phyloP scores from a whole-genome alignment of 2,113 vertebrate species.

The Lota lota region DNA sequence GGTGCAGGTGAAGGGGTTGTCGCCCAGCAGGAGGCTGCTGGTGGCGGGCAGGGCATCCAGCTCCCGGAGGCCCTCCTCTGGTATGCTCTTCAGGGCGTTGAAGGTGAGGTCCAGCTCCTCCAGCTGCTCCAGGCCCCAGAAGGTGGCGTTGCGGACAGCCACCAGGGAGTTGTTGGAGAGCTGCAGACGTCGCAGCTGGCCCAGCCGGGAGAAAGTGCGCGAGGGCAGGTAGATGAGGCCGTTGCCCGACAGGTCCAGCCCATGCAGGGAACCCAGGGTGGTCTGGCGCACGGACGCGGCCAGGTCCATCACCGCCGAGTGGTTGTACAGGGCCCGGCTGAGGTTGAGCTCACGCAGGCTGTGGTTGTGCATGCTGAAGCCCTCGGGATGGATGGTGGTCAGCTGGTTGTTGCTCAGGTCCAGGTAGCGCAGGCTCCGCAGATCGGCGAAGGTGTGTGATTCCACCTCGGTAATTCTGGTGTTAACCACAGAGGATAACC shows the following conservation, averaged over 20 bases:
- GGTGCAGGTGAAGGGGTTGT: constrained; percentile 74
- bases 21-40: constrained; percentile 54
- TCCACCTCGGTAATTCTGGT: constrained; percentile 70
- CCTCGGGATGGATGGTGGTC: constrained; percentile 67
- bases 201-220: constrained; percentile 44
- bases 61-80: constrained; percentile 64
- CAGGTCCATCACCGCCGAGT: constrained; percentile 53
- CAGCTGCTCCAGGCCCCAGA: constrained; percentile 63
- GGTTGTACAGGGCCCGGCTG: constrained; percentile 75
- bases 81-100: constrained; percentile 70
- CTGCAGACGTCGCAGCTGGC: constrained; percentile 52
- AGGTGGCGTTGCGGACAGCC: constrained; percentile 68
- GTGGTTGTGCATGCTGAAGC: constrained; percentile 64
- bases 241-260: constrained; percentile 66
- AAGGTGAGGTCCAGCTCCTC: constrained; percentile 72
- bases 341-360: constrained; percentile 76
- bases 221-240: constrained; percentile 56
- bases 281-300: constrained; percentile 53
- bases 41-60: constrained; percentile 58
- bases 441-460: constrained; percentile 62
- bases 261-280: constrained; percentile 45
- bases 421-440: constrained; percentile 70
- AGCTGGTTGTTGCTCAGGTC: constrained; percentile 77
- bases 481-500: too few relatives aligned
- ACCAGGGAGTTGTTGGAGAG: constrained; percentile 78